Conservation (phyloP, 2,888 invertebrate species). For the Lymantria monacha region DNA sequence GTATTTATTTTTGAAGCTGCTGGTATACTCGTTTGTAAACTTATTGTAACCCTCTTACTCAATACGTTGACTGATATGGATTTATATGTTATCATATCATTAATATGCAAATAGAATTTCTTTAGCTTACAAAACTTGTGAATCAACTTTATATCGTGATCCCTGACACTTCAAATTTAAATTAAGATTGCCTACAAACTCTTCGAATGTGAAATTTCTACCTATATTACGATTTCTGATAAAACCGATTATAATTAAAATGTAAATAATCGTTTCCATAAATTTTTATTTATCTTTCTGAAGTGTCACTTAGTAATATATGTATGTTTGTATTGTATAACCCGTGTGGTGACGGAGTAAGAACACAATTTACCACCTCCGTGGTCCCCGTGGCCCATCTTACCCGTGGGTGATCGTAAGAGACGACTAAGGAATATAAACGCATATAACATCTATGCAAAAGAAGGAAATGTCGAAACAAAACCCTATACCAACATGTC, state of each 20-base stretch:
- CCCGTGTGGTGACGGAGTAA: too few species aligned
- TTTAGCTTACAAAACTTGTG: neutral
- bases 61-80: constrained; percentile 13
- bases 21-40: constrained; percentile 45
- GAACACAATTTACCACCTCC: too few species aligned
- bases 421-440: too few species aligned
- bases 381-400: too few species aligned
- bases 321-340: too few species aligned
- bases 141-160: neutral
- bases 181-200: neutral
- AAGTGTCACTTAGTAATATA: too few species aligned
- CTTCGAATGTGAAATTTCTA: neutral
- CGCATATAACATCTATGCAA: too few species aligned
- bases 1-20: constrained; percentile 51
- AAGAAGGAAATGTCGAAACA: too few species aligned
- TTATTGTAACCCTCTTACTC: constrained; percentile 21
- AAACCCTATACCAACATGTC: too few species aligned
- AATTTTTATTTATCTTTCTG: too few species aligned
- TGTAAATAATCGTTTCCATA: too few species aligned
- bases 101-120: neutral
- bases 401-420: too few species aligned
- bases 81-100: constrained; percentile 8
- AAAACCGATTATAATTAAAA: neutral
- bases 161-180: neutral
- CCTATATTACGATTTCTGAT: neutral